A percentile compares a stretch with the other conserved stretches of the same genome.
Conservation (phyloP, 2,888 invertebrate genomes). For the Lasioglossum lativentre region DNA sequence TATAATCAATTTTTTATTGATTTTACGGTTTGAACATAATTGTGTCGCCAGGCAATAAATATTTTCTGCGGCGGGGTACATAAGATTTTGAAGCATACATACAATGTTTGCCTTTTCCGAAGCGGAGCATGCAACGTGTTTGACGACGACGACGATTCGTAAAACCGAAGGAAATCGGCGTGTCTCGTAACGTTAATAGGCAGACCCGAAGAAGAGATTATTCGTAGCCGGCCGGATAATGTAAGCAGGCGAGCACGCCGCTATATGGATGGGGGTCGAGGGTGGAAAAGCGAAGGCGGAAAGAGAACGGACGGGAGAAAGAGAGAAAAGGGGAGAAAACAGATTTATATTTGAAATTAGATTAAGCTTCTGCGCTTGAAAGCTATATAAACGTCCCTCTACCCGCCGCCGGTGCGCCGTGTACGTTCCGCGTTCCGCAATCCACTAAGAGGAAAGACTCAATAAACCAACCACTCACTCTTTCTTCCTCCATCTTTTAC, state of each 20-base stretch:
- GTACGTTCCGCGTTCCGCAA: slow-evolving; percentile 77
- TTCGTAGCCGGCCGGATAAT: slow-evolving; percentile 75
- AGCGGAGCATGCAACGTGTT: slow-evolving; percentile 6
- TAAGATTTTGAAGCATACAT: neutral
- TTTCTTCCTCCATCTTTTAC: slow-evolving; percentile 67
- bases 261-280: slow-evolving; percentile 64
- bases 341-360: slow-evolving; percentile 85
- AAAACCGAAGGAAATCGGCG: slow-evolving; percentile 51
- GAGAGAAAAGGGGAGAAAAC: slow-evolving; percentile 77
- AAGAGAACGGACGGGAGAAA: slow-evolving; percentile 55
- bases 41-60: neutral
- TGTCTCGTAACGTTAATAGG: slow-evolving; percentile 71
- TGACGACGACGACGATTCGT: slow-evolving; percentile 29
- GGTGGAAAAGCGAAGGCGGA: slow-evolving; percentile 55
- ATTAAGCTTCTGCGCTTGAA: slow-evolving; percentile 85
- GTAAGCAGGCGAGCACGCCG: slow-evolving; percentile 72
- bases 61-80: neutral
- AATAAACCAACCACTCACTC: slow-evolving; percentile 82
- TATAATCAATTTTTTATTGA: no score
- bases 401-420: slow-evolving; percentile 70
- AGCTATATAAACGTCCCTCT: slow-evolving; percentile 83
- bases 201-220: slow-evolving; percentile 74
- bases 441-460: slow-evolving; percentile 79
- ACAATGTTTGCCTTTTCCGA: neutral
- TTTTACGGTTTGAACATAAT: neutral